phyloP scores from a whole-genome alignment of 2,888 invertebrate species.

The Drosophila hawaiiensis region DNA sequence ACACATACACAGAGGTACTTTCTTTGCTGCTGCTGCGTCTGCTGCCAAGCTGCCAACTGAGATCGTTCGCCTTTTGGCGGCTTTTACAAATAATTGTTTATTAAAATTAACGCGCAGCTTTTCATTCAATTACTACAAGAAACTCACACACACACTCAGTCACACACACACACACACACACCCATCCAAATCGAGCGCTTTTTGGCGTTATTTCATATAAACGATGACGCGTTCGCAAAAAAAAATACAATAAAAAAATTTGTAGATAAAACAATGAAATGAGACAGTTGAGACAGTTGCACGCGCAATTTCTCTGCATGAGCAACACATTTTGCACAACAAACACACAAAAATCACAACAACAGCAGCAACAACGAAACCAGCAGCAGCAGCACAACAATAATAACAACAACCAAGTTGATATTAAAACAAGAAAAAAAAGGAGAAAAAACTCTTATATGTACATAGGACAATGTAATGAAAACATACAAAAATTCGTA shows the following conservation, averaged over 20 bases:
- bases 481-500: conserved; percentile 63
- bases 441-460: conserved; percentile 30
- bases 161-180: conserved; percentile 10
- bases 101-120: conserved; percentile 25
- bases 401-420: conserved; percentile 22
- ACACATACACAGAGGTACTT: conserved; percentile 42
- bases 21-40: conserved; percentile 44
- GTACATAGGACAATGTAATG: conserved; percentile 24
- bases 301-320: conserved; percentile 25
- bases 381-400: conserved; percentile 20
- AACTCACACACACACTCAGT: conserved; percentile 9
- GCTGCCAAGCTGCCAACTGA: conserved; percentile 21
- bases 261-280: conserved; percentile 21
- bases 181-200: conserved; percentile 43
- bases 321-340: conserved; percentile 34
- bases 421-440: conserved; percentile 22
- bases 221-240: conserved; percentile 57
- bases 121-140: conserved; percentile 49
- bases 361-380: conserved; percentile 19
- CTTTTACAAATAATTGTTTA: conserved; percentile 57
- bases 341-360: conserved; percentile 17
- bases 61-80: conserved; percentile 68
- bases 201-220: conserved; percentile 43
- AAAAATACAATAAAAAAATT: conserved; percentile 17
- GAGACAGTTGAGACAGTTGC: conserved; percentile 23